phyloP scores from a whole-genome alignment of 2,113 vertebrate species.

The Zosterops lateralis region DNA sequence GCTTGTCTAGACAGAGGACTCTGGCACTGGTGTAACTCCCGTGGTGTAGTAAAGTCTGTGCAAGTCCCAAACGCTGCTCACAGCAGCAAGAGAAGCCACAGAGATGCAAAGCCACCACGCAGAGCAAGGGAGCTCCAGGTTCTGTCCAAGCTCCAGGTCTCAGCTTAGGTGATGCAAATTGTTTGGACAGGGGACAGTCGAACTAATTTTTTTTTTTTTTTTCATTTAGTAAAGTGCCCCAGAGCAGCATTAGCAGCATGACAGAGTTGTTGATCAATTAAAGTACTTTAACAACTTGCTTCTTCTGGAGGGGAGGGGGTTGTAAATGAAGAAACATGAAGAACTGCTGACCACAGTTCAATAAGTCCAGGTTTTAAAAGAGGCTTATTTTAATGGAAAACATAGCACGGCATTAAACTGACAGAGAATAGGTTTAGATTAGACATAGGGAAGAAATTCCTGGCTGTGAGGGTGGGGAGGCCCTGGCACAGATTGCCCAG shows the following conservation, averaged over 20 bases:
- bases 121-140: constrained; percentile 12
- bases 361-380: not conserved
- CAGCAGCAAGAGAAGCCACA: not conserved
- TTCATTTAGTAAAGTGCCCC: not conserved
- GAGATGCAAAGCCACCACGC: not conserved
- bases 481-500: not conserved
- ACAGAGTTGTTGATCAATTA: not conserved
- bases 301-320: not conserved
- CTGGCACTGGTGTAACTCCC: constrained; percentile 2
- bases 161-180: not conserved
- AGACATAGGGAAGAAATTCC: not conserved
- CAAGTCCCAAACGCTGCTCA: not conserved
- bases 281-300: not conserved
- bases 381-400: not conserved
- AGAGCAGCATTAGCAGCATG: not conserved
- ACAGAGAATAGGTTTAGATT: not conserved
- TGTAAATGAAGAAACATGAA: not conserved
- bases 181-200: not conserved
- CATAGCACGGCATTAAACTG: not conserved
- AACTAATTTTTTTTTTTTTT: not conserved
- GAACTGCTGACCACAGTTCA: not conserved
- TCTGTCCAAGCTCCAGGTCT: not conserved
- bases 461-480: not conserved
- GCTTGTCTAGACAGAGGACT: constrained; percentile 45
- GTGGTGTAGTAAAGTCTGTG: not conserved